Conservation (phyloP, 2,113 vertebrate species). For the Pantherophis guttatus region DNA sequence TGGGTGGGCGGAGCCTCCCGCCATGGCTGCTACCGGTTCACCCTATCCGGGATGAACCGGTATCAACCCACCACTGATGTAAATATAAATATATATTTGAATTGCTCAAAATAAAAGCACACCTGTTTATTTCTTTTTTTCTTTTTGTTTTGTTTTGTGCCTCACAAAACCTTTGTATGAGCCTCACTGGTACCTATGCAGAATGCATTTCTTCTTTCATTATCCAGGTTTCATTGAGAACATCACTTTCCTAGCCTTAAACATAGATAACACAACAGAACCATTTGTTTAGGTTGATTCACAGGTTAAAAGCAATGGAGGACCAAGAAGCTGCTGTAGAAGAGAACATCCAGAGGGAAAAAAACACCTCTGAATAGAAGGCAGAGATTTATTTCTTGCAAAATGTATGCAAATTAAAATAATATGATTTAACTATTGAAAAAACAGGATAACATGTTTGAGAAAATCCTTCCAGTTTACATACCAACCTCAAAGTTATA, state of each 20-base stretch:
- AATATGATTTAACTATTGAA: neutral
- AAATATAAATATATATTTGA: neutral
- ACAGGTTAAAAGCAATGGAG: neutral
- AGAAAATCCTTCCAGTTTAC: neutral
- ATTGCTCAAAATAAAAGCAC: neutral
- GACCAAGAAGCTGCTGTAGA: neutral
- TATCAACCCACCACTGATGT: too few relatives aligned
- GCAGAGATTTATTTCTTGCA: conserved; percentile 7
- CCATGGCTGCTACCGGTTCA: too few relatives aligned
- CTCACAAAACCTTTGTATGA: neutral
- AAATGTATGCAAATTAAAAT: neutral
- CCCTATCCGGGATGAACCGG: too few relatives aligned
- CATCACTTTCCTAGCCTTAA: neutral
- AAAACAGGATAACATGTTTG: neutral
- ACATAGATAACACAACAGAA: neutral
- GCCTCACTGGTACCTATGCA: neutral
- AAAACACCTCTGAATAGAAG: accelerated
- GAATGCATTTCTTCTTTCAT: neutral
- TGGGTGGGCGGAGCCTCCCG: too few relatives aligned
- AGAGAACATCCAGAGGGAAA: neutral
- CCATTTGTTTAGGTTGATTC: neutral
- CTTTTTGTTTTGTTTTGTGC: neutral
- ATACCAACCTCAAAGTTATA: neutral
- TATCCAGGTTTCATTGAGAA: neutral
- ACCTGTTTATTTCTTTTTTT: too few relatives aligned